Evolutionary conservation across 1,140 invertebrate species (phyloP).

Genomic region (Adoxophyes honmai): DNA sequence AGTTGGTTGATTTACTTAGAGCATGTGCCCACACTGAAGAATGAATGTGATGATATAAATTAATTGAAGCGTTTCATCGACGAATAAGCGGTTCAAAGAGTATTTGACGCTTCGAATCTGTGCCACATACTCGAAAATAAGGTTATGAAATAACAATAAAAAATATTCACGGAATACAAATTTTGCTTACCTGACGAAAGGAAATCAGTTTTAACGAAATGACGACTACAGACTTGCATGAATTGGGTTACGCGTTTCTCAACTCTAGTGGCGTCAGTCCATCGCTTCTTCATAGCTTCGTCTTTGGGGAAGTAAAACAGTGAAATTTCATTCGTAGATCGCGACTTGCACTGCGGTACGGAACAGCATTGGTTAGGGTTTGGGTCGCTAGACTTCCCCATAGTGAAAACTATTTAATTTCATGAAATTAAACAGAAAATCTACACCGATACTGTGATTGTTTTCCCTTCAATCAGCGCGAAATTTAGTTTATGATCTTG

Average conservation of each 20-base stretch:
- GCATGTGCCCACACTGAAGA: too few relatives aligned
- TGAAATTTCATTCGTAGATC: not conserved
- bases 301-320: not conserved
- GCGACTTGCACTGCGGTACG: not conserved
- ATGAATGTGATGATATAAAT: too few relatives aligned
- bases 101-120: too few relatives aligned
- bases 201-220: slow-evolving; percentile 3
- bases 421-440: not conserved
- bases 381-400: not conserved
- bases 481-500: too few relatives aligned
- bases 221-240: slow-evolving; percentile 6
- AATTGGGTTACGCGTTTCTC: not conserved
- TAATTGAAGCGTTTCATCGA: too few relatives aligned
- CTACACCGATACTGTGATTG: not conserved
- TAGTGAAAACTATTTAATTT: not conserved
- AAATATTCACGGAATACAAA: not conserved
- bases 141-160: not conserved
- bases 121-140: not conserved
- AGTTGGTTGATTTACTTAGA: too few relatives aligned
- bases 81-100: too few relatives aligned
- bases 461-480: too few relatives aligned
- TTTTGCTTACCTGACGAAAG: not conserved
- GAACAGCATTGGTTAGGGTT: not conserved
- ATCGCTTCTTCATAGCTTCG: not conserved
- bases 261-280: not conserved